Conservation (phyloP, 2,113 vertebrate species). For the Oxygymnocypris stewartii region DNA sequence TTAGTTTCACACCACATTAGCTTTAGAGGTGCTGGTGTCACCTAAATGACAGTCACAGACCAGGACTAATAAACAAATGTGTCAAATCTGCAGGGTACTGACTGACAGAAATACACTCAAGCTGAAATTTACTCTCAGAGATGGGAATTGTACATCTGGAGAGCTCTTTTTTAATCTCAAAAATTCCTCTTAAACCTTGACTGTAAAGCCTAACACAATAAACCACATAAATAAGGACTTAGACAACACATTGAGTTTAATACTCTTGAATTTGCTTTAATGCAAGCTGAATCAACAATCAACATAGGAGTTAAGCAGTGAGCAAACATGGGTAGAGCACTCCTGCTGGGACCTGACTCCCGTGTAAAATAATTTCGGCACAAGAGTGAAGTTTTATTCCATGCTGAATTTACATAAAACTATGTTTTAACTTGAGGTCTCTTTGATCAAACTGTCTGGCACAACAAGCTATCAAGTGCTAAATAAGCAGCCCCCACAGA, state of each 20-base stretch:
- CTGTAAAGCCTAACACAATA: neutral
- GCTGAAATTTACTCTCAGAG: neutral
- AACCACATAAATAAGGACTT: constrained; percentile 12
- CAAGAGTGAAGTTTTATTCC: constrained; percentile 7
- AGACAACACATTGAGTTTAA: constrained; percentile 1
- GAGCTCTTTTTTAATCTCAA: neutral
- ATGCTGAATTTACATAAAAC: constrained; percentile 3
- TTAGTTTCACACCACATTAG: constrained; percentile 72
- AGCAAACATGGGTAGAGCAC: neutral
- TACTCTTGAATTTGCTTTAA: constrained; percentile 17
- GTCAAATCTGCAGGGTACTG: constrained; percentile 44
- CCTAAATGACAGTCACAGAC: constrained; percentile 65
- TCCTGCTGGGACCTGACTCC: neutral
- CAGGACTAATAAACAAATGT: constrained; percentile 71
- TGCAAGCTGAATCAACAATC: constrained; percentile 22
- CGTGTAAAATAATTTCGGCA: neutral
- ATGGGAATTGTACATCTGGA: constrained; percentile 4
- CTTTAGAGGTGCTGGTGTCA: constrained; percentile 55
- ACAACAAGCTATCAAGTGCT: neutral
- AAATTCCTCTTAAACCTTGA: neutral
- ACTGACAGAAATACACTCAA: neutral
- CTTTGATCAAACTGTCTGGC: constrained; percentile 21
- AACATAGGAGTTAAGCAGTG: neutral
- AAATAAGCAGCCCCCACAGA: constrained; percentile 10
- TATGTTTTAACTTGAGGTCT: neutral